Percentiles rank a stretch among this genome's conserved stretches.
Evolutionary conservation across 2,797 vertebrate species (phyloP).

Genomic region (Poecilia gillii): DNA sequence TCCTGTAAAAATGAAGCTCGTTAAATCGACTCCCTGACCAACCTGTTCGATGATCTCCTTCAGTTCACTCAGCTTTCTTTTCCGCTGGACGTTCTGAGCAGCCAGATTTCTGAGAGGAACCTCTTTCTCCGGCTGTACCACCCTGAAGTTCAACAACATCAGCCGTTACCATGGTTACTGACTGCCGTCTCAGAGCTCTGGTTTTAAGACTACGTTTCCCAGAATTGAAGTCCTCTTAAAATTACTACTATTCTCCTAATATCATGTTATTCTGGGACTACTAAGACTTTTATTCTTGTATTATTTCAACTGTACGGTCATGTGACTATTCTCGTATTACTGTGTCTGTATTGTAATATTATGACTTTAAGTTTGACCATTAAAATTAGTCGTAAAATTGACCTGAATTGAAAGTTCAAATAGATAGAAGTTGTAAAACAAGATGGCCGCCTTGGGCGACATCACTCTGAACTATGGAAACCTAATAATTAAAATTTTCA

Average conservation of each 20-base stretch:
- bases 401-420: background rate
- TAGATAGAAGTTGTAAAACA: background rate
- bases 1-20: background rate
- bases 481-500: background rate
- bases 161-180: background rate
- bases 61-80: slow-evolving; percentile 91
- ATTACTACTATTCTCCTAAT: no score
- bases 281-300: no score
- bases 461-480: background rate
- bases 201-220: background rate
- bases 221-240: background rate
- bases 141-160: slow-evolving; percentile 73
- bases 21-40: slow-evolving; percentile 47
- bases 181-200: background rate
- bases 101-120: slow-evolving; percentile 86
- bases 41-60: slow-evolving; percentile 90
- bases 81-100: slow-evolving; percentile 90
- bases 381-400: background rate
- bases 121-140: slow-evolving; percentile 83
- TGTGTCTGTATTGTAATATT: no score
- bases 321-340: no score
- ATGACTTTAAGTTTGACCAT: no score
- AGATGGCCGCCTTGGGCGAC: background rate
- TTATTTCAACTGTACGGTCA: no score
- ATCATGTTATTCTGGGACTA: no score